Evolutionary conservation across 2,888 invertebrate genomes (phyloP), one percentile per base, ranked within the genome.

Genomic region (Leucania comma): DNA sequence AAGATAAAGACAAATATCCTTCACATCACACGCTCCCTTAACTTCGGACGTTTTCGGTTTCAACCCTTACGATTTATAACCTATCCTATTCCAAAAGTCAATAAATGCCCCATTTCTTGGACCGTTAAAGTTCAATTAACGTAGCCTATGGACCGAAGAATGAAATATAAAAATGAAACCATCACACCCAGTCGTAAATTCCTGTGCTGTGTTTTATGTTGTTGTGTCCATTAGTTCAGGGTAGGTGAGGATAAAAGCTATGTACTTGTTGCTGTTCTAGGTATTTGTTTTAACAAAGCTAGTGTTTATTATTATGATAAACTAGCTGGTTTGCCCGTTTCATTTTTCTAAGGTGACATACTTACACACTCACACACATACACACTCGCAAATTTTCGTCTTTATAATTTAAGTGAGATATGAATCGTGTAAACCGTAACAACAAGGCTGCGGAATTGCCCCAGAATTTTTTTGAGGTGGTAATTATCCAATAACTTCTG

Each of bases 81-180:
- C 80, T 83, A 85, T 85, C 80, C 82, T 73, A 80, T 80, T 86
- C 84, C 83, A 86, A 90, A 90, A 90, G 91, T 90, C 90, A 91
- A 92, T 92, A 93, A 90, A 82, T 89, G 90, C 83, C 84, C 90
- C 84, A 90, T 92, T 92, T 87, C 91, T 91, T 91, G 87, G 84
- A 83, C 90, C 92, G 91, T 93, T 92, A 92, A 92, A 92, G 90
- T 94, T 94, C 93, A 94, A 94, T 94, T 94, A 94, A 93, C 91
- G 88, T 90, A 83, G 81, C 85, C 86, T 86, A 88, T 92, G 90
- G 87, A 88, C 88, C 94, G 91, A 88, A 90, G 90, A 91, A 93
- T 94, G 90, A 93, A 93, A 93, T 92, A 94, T 94, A 94, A 94
- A 93, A 94, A 91, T 91, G 89, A 85, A 86, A 86, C 89, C 90